A percentile compares a stretch with the other conserved stretches of the same genome.
These are phyloP conservation scores for Montipora sp. DNA, from an alignment of 64 coral and sea anemone genomes.

Conservation along the genomic window DNA sequence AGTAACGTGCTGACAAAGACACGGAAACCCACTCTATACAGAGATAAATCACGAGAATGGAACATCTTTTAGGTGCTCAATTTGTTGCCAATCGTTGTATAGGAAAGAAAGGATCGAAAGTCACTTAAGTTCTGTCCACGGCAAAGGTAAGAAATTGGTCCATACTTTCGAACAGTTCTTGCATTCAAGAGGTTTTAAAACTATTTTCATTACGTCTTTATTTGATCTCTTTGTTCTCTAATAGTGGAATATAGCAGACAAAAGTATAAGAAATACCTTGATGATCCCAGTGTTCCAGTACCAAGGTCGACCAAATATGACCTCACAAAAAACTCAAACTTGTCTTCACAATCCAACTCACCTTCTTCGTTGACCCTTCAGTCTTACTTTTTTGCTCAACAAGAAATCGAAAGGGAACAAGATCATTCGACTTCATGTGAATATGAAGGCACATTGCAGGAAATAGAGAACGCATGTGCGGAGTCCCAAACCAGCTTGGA, in stretches of 20 bases:
- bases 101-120: conserved; percentile 52
- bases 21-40: background rate
- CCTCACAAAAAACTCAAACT: background rate
- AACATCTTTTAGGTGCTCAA: conserved; percentile 38
- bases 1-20: too few relatives aligned
- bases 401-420: too few relatives aligned
- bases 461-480: background rate
- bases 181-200: too few relatives aligned
- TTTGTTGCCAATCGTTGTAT: conserved; percentile 36
- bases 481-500: background rate
- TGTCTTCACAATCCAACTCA: background rate
- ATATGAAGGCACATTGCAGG: background rate
- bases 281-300: conserved; percentile 32
- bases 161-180: too few relatives aligned
- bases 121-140: conserved; percentile 48
- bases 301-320: conserved; percentile 33
- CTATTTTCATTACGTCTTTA: background rate
- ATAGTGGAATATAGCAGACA: background rate
- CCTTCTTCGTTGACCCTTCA: too few relatives aligned
- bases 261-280: conserved; percentile 46
- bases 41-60: conserved; percentile 1
- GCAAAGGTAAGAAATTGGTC: conserved; percentile 27
- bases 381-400: too few relatives aligned
- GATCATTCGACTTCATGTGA: background rate
- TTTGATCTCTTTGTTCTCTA: background rate